Evolutionary conservation across 2,797 vertebrate species (phyloP).

Genomic region (Xenentodon cancila): DNA sequence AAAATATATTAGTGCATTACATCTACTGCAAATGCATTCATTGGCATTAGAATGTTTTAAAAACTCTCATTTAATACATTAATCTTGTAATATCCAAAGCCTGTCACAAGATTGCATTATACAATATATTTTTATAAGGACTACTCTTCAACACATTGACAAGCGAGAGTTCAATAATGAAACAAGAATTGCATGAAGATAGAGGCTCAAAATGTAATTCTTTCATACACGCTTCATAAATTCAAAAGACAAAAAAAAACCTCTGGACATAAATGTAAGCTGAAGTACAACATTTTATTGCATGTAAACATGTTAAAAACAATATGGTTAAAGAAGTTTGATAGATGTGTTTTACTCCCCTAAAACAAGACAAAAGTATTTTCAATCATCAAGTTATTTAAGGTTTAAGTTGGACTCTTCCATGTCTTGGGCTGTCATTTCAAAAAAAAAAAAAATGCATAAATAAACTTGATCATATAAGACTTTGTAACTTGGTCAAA

Average conservation of each 20-base stretch:
- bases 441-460: background rate
- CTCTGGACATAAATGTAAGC: slow-evolving; percentile 4
- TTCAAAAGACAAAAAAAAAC: slow-evolving; percentile 14
- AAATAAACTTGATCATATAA: background rate
- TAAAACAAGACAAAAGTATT: slow-evolving; percentile 8
- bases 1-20: too few relatives aligned
- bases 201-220: background rate
- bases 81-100: slow-evolving; percentile 2
- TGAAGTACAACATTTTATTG: slow-evolving; percentile 16
- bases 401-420: background rate
- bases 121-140: background rate
- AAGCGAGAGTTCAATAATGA: slow-evolving; percentile 10
- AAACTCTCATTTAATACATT: background rate
- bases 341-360: slow-evolving; percentile 3
- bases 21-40: too few relatives aligned
- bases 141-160: background rate
- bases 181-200: background rate
- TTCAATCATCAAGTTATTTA: background rate
- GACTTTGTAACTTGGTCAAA: slow-evolving; percentile 25
- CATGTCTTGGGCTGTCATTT: background rate
- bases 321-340: background rate
- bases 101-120: background rate
- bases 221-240: background rate
- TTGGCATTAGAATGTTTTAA: too few relatives aligned
- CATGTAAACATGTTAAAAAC: slow-evolving; percentile 14